A percentile compares a stretch with the other conserved stretches of the same genome.
phyloP scores from a whole-genome alignment of 2,797 vertebrate species.

The Garrulus glandarius region DNA sequence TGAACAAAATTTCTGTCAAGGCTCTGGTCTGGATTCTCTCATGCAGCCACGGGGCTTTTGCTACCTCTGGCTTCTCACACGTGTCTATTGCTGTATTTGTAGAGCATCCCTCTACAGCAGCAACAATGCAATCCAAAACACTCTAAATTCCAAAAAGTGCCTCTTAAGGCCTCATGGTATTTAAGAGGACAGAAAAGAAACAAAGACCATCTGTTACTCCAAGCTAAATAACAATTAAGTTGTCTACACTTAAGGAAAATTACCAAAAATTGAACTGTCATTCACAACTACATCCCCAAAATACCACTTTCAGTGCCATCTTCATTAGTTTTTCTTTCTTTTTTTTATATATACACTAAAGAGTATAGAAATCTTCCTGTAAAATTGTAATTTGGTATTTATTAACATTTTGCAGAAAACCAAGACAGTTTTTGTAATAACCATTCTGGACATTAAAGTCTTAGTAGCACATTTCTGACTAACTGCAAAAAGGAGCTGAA shows the following conservation, averaged over 20 bases:
- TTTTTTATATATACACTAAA: neutral
- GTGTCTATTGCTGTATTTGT: neutral
- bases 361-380: neutral
- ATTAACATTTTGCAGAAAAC: neutral
- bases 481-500: neutral
- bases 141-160: neutral
- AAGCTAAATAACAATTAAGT: neutral
- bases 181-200: constrained; percentile 4
- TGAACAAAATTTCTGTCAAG: neutral
- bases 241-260: neutral
- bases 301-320: neutral
- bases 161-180: neutral
- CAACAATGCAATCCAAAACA: neutral
- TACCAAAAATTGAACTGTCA: neutral
- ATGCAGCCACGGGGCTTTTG: neutral
- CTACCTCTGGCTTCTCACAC: neutral
- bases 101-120: neutral
- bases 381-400: neutral
- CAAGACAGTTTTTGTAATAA: neutral
- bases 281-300: neutral
- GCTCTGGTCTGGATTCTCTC: neutral
- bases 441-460: neutral
- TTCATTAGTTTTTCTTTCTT: neutral
- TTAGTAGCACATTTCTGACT: neutral
- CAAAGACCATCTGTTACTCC: neutral